phyloP scores from a whole-genome alignment of 1,140 invertebrate genomes.

The Psix sp. region DNA sequence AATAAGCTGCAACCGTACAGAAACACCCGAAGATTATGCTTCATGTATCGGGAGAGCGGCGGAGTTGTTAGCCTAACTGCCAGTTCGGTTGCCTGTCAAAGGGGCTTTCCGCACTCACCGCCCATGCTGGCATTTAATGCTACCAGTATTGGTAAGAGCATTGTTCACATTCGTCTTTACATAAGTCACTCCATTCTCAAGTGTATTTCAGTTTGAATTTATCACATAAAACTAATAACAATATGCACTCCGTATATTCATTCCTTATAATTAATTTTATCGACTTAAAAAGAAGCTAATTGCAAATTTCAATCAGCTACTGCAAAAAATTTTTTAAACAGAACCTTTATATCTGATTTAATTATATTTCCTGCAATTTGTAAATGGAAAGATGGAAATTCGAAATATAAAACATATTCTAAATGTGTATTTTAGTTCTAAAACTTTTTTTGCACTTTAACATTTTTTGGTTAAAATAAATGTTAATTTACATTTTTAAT shows the following conservation, averaged over 20 bases:
- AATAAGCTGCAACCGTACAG: slow-evolving; percentile 74
- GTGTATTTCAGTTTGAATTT: slow-evolving; percentile 42
- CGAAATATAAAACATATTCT: no score
- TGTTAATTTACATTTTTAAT: no score
- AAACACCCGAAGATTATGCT: slow-evolving; percentile 78
- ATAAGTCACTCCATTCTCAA: slow-evolving; percentile 45
- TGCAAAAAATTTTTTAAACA: no score
- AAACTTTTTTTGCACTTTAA: no score
- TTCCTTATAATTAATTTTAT: slow-evolving; percentile 27
- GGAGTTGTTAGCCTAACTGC: slow-evolving; percentile 77
- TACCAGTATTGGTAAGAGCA: slow-evolving; percentile 77
- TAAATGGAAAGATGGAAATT: no score
- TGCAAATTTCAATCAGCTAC: no score
- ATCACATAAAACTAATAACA: slow-evolving; percentile 41
- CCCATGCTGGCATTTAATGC: slow-evolving; percentile 78
- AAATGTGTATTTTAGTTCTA: no score
- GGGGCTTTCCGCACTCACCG: slow-evolving; percentile 73
- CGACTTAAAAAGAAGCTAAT: no score
- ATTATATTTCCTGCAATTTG: no score
- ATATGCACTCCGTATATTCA: slow-evolving; percentile 16
- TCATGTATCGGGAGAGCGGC: slow-evolving; percentile 77
- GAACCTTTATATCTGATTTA: no score
- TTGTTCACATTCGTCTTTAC: slow-evolving; percentile 40
- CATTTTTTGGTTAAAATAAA: no score
- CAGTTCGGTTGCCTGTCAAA: slow-evolving; percentile 76